These are phyloP conservation scores for Tribolium freemani DNA, from an alignment of 2,888 invertebrate species.

Conservation along the genomic window DNA sequence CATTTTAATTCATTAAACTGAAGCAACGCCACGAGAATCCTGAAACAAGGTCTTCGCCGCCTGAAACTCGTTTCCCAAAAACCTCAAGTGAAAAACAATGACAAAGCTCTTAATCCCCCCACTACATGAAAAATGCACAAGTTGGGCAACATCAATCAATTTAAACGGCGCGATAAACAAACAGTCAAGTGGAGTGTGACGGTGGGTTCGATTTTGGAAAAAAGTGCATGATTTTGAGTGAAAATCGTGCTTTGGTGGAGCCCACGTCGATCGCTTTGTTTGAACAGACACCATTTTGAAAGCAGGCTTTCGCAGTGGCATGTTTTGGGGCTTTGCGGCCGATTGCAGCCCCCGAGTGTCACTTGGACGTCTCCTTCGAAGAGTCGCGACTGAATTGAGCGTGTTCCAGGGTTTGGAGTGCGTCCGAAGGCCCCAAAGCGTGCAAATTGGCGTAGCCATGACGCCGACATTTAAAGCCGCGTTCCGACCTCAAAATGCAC, in stretches of 20 bases:
- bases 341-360: background rate
- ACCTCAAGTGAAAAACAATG: constrained; percentile 9
- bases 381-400: background rate
- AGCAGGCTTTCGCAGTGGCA: constrained; percentile 59
- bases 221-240: background rate
- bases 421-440: background rate
- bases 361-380: background rate
- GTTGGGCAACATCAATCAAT: constrained; percentile 60
- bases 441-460: constrained; percentile 58
- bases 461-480: constrained; percentile 51
- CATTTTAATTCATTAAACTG: background rate
- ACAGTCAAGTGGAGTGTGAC: constrained; percentile 44
- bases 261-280: constrained; percentile 64
- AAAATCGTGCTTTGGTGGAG: constrained; percentile 47
- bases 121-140: constrained; percentile 41
- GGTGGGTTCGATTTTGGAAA: constrained; percentile 6
- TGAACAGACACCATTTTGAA: constrained; percentile 77
- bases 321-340: constrained; percentile 12
- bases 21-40: background rate
- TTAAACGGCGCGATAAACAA: constrained; percentile 60
- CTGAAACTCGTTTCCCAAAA: background rate
- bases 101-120: constrained; percentile 37
- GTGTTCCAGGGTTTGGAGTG: background rate
- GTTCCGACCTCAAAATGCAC: background rate
- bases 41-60: background rate